Base-by-base conservation (phyloP, 2,888 invertebrate genomes). In the Portevinia maculata region DNA sequence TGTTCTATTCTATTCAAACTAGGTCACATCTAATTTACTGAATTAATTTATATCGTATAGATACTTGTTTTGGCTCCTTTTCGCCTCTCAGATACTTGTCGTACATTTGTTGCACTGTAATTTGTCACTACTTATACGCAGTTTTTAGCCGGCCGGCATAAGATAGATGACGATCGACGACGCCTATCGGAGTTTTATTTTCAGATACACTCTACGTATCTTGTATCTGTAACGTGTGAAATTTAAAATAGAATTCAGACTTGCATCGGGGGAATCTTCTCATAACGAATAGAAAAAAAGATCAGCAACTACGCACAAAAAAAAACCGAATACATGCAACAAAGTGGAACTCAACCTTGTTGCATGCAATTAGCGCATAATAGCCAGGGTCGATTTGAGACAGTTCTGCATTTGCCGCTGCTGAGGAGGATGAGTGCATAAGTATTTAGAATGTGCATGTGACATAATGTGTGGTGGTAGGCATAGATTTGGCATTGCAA, bases 301-400 rank as follows among this genome's bases (percentile, higher is more conserved):
- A 39, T 15, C 13, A 15, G 15, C 13, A 39, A 15, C 34, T 59
- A 69, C 69, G 69, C 69, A 70, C 69, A 39, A 64, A 28, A 7
- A 4, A 11, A 13, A 53, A 32, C 3, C 9, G 6, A 30, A 30
- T 32, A 37, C 24, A 1, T 4, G 9, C 3, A 1, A 39, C 59
- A 71, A 83, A 78, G 67, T 78, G 44, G 83, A 71, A 62, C 83
- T 78, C 83, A 83, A 83, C 83, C 83, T 83, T 83, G 83, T 78
- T 83, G 67, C 71, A 78, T 83, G 76, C 78, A 83, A 83, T 78
- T 83, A 83, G 83, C 73, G 83, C 83, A 73, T 73, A 73, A 50
- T 73, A 41, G 73, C 78, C n/a, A 83, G 83, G 83, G 83, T 83
- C 83, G 78, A 83, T 83, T 78, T 83, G 71, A 62, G 71, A 71